Evolutionary conservation across 2,888 invertebrate species (phyloP), one percentile per base, ranked within the genome.

Genomic region (Andrena haemorrhoa): DNA sequence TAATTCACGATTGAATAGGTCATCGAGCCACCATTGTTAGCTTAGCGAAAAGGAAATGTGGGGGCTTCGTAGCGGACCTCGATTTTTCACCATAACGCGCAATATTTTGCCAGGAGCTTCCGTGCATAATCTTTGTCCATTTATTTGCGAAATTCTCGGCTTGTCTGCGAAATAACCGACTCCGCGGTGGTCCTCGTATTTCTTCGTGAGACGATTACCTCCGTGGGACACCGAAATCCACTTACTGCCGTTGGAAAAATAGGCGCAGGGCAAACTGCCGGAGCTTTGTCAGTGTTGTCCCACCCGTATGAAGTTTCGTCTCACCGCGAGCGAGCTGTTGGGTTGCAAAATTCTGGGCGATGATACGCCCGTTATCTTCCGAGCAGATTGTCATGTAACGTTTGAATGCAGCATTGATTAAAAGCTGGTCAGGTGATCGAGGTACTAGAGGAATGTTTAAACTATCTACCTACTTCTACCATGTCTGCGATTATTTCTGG

Each of bases 151-250:
- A 56, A 74, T 58, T 74, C 56, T 53, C 8, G 16, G 3, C 51
- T 53, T 16, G 41, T 58, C 51, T 33, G 58, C 8, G 58, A 68
- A 75, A 76, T 72, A 72, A 75, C 58, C n/a, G 29, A n/a, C 49
- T 29, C 53, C 53, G 20, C 35, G 71, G 16, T 70, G 8, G 8
- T 29, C 33, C 35, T 56, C 64, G 76, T 78, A 82, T 74, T 73
- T 83, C 78, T 41, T 66, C 63, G 41, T n/a, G 64, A 56, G 41
- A 53, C 82, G 82, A 82, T 83, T 77, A 68, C 66, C 71, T n/a
- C 10, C 20, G 65, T 6, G 71, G 56, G 74, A 82, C 83, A 78
- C 76, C 74, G 82, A 75, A 83, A 82, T 74, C 82, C 82, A 82
- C 83, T 83, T 75, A 71, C 74, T 63, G 63, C 29, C 23, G 35